Evolutionary conservation across 2,797 vertebrate species (phyloP).

Genomic region (Numenius phaeopus): DNA sequence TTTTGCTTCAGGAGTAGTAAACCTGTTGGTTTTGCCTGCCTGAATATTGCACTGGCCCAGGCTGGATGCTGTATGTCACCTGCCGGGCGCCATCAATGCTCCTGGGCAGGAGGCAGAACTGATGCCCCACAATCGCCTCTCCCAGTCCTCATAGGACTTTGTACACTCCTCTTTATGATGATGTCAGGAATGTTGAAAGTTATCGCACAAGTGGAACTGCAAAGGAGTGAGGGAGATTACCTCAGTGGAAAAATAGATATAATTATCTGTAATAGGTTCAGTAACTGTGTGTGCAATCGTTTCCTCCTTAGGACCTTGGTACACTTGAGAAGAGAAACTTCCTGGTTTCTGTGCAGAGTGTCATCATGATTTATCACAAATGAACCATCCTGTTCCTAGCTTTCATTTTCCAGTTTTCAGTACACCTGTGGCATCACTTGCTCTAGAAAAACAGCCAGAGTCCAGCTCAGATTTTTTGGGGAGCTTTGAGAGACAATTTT

Average conservation of each 20-base stretch:
- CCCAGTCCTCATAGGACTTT: conserved; percentile 17
- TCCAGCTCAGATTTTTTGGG: background rate
- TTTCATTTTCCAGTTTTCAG: background rate
- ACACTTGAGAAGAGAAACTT: conserved; percentile 4
- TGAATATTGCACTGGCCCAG: background rate
- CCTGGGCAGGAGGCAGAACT: background rate
- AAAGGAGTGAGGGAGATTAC: background rate
- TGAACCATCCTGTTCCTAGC: background rate
- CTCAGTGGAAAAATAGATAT: conserved; percentile 4
- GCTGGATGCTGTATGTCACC: background rate
- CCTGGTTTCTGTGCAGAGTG: background rate
- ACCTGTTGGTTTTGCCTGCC: background rate
- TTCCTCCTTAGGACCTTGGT: background rate
- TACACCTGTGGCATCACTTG: background rate
- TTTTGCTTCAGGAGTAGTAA: background rate
- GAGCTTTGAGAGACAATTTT: background rate
- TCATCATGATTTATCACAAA: background rate
- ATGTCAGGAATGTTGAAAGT: conserved; percentile 11
- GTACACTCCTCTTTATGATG: background rate
- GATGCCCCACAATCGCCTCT: background rate
- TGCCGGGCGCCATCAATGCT: fast-evolving
- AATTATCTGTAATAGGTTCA: conserved; percentile 5
- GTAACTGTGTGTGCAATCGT: background rate
- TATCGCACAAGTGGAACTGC: conserved; percentile 4
- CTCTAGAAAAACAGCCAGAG: background rate